Evolutionary conservation across 2,888 invertebrate species (phyloP), one percentile per base, ranked within the genome.

Genomic region (Thalpophila matura): DNA sequence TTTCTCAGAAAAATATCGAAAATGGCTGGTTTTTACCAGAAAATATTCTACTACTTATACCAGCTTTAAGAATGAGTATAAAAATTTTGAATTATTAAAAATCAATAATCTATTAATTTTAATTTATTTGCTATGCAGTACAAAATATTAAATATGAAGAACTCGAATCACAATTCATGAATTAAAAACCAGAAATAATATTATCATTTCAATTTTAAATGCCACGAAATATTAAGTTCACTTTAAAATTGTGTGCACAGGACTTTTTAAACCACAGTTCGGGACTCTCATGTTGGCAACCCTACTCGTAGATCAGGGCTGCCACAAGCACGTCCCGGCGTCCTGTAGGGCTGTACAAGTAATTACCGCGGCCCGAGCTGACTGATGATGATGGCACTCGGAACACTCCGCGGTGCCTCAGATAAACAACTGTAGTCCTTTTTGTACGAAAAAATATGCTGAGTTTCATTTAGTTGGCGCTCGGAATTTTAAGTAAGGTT

Each of bases 321-420:
- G 61, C 70, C 70, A 55, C 71, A 72, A 76, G 71, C 81, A 74
- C 77, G 74, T 63, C 27, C 60, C 69, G 50, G 27, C 66, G 54
- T 73, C 66, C 75, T 77, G 72, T 78, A 82, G 76, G 70, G 74
- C 70, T 69, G 60, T 72, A 60, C 62, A 69, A 59, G 70, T 80
- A 76, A 78, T 78, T 78, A 77, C 74, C 35, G 51, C 47, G 62
- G 61, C 72, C 49, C 59, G 42, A 58, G 27, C 74, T 76, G 80
- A 78, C 74, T 74, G 80, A 78, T 80, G 80, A 75, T 74, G 77
- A 77, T 68, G 61, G 66, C 61, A 61, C 79, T 79, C 35, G 67
- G 58, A 63, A 69, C 79, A 67, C 68, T 72, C 57, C 50, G 16
- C 50, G 16, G 43, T 49, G 59, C 67, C 60, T 62, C 47, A 64